Percentiles rank a stretch among this genome's conserved stretches.
Evolutionary conservation across 1,140 invertebrate genomes (phyloP).

Genomic region (Drosophila sproati): DNA sequence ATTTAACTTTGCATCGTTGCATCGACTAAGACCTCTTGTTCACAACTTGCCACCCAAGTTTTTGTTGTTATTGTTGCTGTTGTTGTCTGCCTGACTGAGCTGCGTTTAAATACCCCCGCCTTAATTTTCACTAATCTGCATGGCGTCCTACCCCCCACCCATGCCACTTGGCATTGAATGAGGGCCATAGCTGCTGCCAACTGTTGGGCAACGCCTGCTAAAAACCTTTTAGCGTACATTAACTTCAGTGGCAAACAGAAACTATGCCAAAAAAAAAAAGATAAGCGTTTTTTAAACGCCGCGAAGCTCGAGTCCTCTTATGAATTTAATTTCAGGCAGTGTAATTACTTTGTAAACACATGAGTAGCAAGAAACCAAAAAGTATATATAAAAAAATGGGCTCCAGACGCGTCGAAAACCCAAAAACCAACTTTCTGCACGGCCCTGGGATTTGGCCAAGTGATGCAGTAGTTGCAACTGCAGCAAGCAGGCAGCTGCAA

Average conservation of each 20-base stretch:
- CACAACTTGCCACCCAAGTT: slow-evolving; percentile 72
- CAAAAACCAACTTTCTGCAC: slow-evolving; percentile 53
- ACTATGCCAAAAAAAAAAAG: slow-evolving; percentile 56
- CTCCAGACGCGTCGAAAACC: slow-evolving; percentile 33
- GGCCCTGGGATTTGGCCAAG: slow-evolving; percentile 74
- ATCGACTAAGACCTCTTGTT: slow-evolving; percentile 71
- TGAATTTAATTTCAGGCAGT: slow-evolving; percentile 82
- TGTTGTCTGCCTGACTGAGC: slow-evolving; percentile 61
- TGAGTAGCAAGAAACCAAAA: slow-evolving; percentile 53
- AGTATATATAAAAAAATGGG: slow-evolving; percentile 35
- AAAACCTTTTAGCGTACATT: slow-evolving; percentile 77
- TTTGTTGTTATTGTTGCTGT: slow-evolving; percentile 22
- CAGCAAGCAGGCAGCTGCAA: slow-evolving; percentile 51
- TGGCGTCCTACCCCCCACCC: slow-evolving; percentile 25
- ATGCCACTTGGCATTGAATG: slow-evolving; percentile 44
- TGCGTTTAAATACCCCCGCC: slow-evolving; percentile 76
- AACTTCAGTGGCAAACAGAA: slow-evolving; percentile 50
- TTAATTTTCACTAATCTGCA: slow-evolving; percentile 77
- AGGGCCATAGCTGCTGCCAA: slow-evolving; percentile 41
- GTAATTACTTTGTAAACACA: slow-evolving; percentile 84
- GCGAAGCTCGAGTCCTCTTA: slow-evolving; percentile 59
- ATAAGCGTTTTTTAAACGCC: slow-evolving; percentile 71
- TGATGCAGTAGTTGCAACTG: slow-evolving; percentile 49
- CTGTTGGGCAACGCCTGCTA: slow-evolving; percentile 13
- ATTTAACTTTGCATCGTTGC: slow-evolving; percentile 76